phyloP scores from a whole-genome alignment of 1,140 invertebrate genomes.

The Drosophila auraria region DNA sequence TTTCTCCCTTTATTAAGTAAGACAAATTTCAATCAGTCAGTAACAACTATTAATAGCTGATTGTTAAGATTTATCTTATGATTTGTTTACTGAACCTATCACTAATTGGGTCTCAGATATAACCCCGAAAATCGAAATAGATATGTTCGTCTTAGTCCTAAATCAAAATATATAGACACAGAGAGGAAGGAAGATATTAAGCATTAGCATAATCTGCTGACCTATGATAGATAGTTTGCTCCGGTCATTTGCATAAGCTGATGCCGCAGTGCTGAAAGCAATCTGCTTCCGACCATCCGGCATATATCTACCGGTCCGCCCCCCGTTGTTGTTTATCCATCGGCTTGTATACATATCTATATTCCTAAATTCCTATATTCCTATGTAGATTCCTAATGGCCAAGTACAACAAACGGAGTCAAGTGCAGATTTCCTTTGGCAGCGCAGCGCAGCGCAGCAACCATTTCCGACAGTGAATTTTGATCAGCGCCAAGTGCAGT shows the following conservation, averaged over 20 bases:
- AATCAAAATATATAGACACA: background rate
- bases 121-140: background rate
- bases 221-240: slow-evolving; percentile 53
- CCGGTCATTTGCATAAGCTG: slow-evolving; percentile 68
- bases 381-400: slow-evolving; percentile 29
- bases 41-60: background rate
- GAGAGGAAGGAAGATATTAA: background rate
- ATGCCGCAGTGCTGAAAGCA: slow-evolving; percentile 47
- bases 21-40: background rate
- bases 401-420: slow-evolving; percentile 55
- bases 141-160: background rate
- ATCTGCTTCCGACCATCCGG: slow-evolving; percentile 29
- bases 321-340: slow-evolving; percentile 5
- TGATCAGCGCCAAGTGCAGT: slow-evolving; percentile 63
- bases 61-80: slow-evolving; percentile 8
- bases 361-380: background rate
- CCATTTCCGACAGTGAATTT: slow-evolving; percentile 67
- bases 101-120: slow-evolving; percentile 12
- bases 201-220: slow-evolving; percentile 75
- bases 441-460: slow-evolving; percentile 1
- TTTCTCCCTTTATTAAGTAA: background rate
- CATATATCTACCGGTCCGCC: background rate
- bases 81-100: slow-evolving; percentile 12
- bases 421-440: slow-evolving; percentile 60
- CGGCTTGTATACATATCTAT: slow-evolving; percentile 9